Evolutionary conservation across 2,113 vertebrate genomes (phyloP).

Genomic region (Lepus europaeus): DNA sequence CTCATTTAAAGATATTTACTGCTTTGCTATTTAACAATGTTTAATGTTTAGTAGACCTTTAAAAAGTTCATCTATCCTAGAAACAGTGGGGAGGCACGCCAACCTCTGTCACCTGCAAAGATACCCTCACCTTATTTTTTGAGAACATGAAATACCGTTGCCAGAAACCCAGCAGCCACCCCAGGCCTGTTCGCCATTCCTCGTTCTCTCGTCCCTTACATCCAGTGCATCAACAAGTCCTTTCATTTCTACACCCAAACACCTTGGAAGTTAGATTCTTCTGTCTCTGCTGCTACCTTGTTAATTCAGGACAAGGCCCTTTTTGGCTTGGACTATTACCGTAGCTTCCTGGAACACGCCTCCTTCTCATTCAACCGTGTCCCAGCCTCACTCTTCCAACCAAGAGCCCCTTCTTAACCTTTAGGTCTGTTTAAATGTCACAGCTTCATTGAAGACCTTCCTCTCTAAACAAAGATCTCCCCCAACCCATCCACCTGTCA

Average conservation of each 20-base stretch:
- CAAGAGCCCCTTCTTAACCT: not conserved
- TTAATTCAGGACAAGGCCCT: not conserved
- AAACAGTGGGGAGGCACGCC: not conserved
- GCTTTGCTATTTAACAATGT: not conserved
- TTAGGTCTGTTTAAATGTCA: not conserved
- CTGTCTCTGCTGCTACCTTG: not conserved
- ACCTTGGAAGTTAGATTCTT: not conserved
- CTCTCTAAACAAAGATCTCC: not conserved
- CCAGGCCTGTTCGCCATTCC: not conserved
- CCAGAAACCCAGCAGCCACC: not conserved
- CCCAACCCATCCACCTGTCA: not conserved
- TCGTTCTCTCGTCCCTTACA: not conserved
- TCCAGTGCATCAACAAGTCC: not conserved
- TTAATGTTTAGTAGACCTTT: not conserved
- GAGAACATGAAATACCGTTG: not conserved
- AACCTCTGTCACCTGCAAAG: not conserved
- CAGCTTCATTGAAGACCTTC: constrained; percentile 35
- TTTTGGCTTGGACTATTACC: not conserved
- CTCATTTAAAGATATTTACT: not conserved
- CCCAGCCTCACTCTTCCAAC: not conserved
- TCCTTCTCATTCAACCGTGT: not conserved
- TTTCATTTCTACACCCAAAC: not conserved
- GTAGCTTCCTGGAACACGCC: not conserved
- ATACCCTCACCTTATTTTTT: not conserved
- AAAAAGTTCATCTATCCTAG: not conserved